phyloP scores from a whole-genome alignment of 2,888 invertebrate genomes.

The Sesamia inferens region DNA sequence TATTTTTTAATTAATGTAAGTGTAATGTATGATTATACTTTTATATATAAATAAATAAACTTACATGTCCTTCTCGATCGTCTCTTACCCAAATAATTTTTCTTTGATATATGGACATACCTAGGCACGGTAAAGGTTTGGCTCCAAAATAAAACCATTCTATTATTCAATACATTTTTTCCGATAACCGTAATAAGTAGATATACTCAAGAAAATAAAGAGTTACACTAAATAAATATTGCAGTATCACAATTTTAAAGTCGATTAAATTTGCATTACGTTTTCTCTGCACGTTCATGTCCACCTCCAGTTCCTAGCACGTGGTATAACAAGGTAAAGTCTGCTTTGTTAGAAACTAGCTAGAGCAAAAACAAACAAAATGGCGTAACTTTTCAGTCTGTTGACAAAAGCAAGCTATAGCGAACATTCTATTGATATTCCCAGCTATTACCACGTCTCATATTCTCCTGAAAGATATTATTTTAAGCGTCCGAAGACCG shows the following conservation, averaged over 20 bases:
- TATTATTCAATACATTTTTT: no score
- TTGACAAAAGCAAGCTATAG: background rate
- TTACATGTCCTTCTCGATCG: no score
- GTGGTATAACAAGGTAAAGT: background rate
- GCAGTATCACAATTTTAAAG: background rate
- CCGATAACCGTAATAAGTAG: background rate
- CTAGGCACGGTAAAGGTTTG: no score
- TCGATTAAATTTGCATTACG: background rate
- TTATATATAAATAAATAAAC: no score
- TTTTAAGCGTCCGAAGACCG: conserved; percentile 51
- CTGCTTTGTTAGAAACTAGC: no score
- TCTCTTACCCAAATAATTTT: no score
- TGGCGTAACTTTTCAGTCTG: background rate
- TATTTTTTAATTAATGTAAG: no score
- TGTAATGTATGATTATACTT: no score
- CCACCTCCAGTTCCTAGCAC: background rate
- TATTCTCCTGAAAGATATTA: conserved; percentile 62
- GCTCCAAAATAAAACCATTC: no score
- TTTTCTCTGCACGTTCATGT: background rate
- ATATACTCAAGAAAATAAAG: background rate
- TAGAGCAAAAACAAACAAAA: background rate
- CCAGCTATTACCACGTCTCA: conserved; percentile 63
- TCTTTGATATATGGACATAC: no score
- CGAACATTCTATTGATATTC: conserved; percentile 46
- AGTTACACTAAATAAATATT: background rate